phyloP scores from a whole-genome alignment of 2,797 vertebrate species.

The Labroides dimidiatus region DNA sequence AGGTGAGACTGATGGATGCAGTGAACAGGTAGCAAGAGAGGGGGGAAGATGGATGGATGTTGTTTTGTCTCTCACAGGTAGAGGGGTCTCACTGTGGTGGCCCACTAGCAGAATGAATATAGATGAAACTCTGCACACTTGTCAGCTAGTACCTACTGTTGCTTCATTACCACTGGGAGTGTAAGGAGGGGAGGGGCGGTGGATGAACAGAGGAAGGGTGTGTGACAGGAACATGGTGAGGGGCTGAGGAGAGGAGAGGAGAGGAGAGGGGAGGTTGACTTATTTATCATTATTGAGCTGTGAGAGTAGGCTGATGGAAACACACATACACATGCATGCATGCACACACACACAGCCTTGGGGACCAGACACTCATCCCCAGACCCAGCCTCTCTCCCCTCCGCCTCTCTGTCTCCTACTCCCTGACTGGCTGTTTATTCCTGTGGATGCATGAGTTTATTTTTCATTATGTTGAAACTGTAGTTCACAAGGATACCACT shows the following conservation, averaged over 20 bases:
- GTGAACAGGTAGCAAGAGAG: constrained; percentile 22
- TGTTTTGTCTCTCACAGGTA: constrained; percentile 62
- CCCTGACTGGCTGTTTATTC: constrained; percentile 45
- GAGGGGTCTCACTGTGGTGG: constrained; percentile 59
- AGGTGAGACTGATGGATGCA: constrained; percentile 23
- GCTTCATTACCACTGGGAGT: constrained; percentile 75
- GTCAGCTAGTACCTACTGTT: constrained; percentile 76
- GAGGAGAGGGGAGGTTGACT: constrained; percentile 72
- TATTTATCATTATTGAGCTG: constrained; percentile 83
- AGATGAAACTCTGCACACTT: constrained; percentile 73
- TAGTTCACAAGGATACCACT: constrained; percentile 28
- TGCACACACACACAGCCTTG: constrained; percentile 53
- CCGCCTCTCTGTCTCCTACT: constrained; percentile 21
- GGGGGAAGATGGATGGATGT: constrained; percentile 40
- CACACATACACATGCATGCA: constrained; percentile 4
- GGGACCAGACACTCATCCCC: constrained; percentile 73
- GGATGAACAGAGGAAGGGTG: constrained; percentile 46
- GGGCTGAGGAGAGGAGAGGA: constrained; percentile 61
- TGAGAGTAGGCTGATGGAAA: constrained; percentile 65
- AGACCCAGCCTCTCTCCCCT: constrained; percentile 33
- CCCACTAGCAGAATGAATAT: constrained; percentile 72
- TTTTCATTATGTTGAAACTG: constrained; percentile 37
- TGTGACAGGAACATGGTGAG: constrained; percentile 66
- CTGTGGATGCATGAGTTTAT: constrained; percentile 43
- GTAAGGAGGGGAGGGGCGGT: constrained; percentile 35